phyloP scores from a whole-genome alignment of 1,140 invertebrate species.

The Oreohelix idahoensis region DNA sequence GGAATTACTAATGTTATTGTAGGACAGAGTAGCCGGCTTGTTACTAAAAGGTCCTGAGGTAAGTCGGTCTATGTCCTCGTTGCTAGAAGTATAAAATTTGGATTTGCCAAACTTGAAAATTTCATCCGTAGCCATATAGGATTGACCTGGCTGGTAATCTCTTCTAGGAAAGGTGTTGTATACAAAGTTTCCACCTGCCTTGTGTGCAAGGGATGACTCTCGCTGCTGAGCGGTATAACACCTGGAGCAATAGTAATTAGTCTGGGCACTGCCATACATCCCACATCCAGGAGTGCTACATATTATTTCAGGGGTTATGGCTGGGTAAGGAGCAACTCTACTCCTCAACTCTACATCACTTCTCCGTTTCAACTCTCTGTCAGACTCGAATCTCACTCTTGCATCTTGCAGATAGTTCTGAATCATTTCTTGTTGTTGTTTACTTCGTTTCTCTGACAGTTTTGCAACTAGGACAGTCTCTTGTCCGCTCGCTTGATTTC shows the following conservation, averaged over 20 bases:
- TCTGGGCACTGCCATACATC: constrained; percentile 74
- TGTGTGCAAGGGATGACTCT: constrained; percentile 45
- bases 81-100: constrained; percentile 80
- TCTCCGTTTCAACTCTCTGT: constrained; percentile 61
- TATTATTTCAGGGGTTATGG: constrained; percentile 48
- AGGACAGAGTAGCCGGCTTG: constrained; percentile 29
- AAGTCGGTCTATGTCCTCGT: constrained; percentile 32
- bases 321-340: constrained; percentile 33
- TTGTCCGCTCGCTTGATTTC: constrained; percentile 65
- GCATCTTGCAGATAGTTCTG: constrained; percentile 88
- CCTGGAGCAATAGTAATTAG: constrained; percentile 74
- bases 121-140: constrained; percentile 34
- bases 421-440: constrained; percentile 87
- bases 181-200: constrained; percentile 28
- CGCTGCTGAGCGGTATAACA: constrained; percentile 64
- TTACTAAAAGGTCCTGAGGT: constrained; percentile 10
- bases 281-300: constrained; percentile 73
- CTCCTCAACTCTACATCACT: constrained; percentile 56
- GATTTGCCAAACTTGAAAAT: constrained; percentile 82
- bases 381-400: constrained; percentile 78
- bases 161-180: constrained; percentile 72
- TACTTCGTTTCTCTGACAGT: constrained; percentile 80
- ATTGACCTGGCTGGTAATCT: constrained; percentile 46
- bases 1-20: constrained; percentile 25
- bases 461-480: constrained; percentile 78